Conservation (phyloP, 2,888 invertebrate species). For the Cryptocephalus primarius region DNA sequence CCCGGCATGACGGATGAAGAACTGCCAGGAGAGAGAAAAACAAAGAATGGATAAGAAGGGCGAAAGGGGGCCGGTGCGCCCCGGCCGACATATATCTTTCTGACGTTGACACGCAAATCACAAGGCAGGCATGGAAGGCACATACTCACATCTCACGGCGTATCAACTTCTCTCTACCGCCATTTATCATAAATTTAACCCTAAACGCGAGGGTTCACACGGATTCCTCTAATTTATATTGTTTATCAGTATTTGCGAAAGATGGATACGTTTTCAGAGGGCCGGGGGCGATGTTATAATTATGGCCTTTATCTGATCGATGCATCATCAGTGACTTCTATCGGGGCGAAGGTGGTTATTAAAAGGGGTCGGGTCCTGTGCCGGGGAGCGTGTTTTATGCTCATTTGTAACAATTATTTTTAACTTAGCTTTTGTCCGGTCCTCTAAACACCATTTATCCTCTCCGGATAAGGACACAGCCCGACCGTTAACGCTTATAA, state of each 20-base stretch:
- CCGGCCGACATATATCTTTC: slow-evolving; percentile 20
- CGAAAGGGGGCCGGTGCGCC: neutral
- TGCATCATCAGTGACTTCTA: slow-evolving; percentile 23
- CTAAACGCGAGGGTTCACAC: slow-evolving; percentile 9
- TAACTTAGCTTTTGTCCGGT: slow-evolving; percentile 25
- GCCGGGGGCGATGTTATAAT: slow-evolving; percentile 21
- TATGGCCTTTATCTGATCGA: slow-evolving; percentile 27
- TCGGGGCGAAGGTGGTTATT: slow-evolving; percentile 31
- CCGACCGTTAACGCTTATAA: too few relatives aligned
- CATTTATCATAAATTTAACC: slow-evolving; percentile 7
- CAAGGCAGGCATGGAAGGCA: slow-evolving; percentile 14
- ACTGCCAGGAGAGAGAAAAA: slow-evolving; percentile 1
- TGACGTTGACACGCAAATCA: slow-evolving; percentile 30
- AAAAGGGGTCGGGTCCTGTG: slow-evolving; percentile 22
- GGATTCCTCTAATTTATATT: slow-evolving; percentile 12
- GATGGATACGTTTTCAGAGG: slow-evolving; percentile 11
- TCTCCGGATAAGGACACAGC: too few relatives aligned
- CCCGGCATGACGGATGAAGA: slow-evolving; percentile 12
- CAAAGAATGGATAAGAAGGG: too few relatives aligned
- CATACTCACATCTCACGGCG: slow-evolving; percentile 3
- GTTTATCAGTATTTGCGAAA: slow-evolving; percentile 15
- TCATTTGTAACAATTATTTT: slow-evolving; percentile 38
- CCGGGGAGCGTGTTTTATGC: slow-evolving; percentile 22
- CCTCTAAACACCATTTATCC: too few relatives aligned
- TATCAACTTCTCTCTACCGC: slow-evolving; percentile 6